These are phyloP conservation scores for Rana temporaria DNA, from an alignment of 2,113 vertebrate species.

Conservation along the genomic window DNA sequence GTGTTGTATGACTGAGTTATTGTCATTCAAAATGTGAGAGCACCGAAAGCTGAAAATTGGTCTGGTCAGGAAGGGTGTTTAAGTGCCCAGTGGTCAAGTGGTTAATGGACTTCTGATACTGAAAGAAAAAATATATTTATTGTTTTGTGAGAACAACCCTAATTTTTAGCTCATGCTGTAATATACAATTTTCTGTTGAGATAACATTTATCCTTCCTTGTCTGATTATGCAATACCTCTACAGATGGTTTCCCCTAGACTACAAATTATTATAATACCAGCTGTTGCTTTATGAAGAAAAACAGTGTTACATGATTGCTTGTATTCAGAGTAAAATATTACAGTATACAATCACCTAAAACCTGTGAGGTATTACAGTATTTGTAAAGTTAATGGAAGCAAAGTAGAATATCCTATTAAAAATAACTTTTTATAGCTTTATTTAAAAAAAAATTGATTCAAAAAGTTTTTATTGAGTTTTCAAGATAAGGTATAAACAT, in stretches of 20 bases:
- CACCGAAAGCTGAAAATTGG: no score
- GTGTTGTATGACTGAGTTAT: no score
- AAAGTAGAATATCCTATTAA: no score
- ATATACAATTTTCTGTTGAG: slow-evolving; percentile 31
- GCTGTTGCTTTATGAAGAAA: slow-evolving; percentile 43
- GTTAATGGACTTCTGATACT: background rate
- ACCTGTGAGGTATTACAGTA: no score
- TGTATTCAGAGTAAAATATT: slow-evolving; percentile 25
- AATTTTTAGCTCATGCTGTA: slow-evolving; percentile 29
- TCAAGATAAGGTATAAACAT: no score
- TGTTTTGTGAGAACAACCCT: background rate
- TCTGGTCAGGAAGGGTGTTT: no score
- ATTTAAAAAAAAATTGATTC: no score
- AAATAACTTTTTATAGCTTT: no score
- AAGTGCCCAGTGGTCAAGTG: no score
- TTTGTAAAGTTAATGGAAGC: no score
- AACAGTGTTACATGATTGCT: slow-evolving; percentile 24
- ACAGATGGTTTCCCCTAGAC: slow-evolving; percentile 47
- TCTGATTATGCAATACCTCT: slow-evolving; percentile 43
- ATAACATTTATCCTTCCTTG: slow-evolving; percentile 32
- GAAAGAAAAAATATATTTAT: background rate
- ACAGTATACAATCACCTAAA: background rate
- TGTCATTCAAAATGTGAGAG: no score
- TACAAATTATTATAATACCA: slow-evolving; percentile 51
- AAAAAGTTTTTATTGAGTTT: no score